phyloP scores from a whole-genome alignment of 1,140 invertebrate species.

The Nautilus pompilius region DNA sequence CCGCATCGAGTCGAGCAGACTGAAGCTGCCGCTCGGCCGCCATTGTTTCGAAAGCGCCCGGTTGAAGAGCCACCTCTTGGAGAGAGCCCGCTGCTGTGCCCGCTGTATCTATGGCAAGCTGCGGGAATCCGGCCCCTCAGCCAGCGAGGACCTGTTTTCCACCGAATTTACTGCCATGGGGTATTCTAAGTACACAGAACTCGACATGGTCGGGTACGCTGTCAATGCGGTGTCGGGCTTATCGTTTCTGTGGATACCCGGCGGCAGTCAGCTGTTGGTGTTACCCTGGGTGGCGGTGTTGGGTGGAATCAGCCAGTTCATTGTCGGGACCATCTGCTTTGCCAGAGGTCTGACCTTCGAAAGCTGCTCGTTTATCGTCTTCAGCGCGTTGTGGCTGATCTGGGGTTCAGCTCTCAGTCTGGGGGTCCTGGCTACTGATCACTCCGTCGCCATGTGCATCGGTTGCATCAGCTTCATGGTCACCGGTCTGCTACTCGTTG shows the following conservation, averaged over 20 bases:
- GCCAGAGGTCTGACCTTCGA: constrained; percentile 35
- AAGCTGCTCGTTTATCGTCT: constrained; percentile 30
- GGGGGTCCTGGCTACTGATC: constrained; percentile 15
- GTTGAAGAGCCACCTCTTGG: constrained; percentile 4
- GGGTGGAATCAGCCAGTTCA: constrained; percentile 28
- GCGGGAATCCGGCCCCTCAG: not conserved
- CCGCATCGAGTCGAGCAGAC: constrained; percentile 9
- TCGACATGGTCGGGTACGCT: constrained; percentile 29
- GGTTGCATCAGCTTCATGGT: constrained; percentile 27
- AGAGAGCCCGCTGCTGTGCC: constrained; percentile 8
- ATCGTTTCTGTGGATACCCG: constrained; percentile 24
- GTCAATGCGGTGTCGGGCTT: constrained; percentile 28
- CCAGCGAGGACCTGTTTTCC: constrained; percentile 12
- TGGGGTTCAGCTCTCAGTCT: constrained; percentile 30
- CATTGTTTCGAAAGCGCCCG: constrained; percentile 6
- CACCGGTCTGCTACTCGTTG: constrained; percentile 20
- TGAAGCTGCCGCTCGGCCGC: constrained; percentile 25
- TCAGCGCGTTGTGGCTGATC: constrained; percentile 31
- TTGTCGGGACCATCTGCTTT: constrained; percentile 31
- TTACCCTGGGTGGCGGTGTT: constrained; percentile 28
- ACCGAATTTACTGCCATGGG: constrained; percentile 24
- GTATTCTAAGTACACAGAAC: constrained; percentile 29
- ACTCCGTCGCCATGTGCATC: constrained; percentile 11
- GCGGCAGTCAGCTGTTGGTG: constrained; percentile 7
- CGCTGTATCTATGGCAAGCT: constrained; percentile 13